Base-by-base conservation (phyloP, 2,797 vertebrate species). In the Paratrypauchen microcephalus region DNA sequence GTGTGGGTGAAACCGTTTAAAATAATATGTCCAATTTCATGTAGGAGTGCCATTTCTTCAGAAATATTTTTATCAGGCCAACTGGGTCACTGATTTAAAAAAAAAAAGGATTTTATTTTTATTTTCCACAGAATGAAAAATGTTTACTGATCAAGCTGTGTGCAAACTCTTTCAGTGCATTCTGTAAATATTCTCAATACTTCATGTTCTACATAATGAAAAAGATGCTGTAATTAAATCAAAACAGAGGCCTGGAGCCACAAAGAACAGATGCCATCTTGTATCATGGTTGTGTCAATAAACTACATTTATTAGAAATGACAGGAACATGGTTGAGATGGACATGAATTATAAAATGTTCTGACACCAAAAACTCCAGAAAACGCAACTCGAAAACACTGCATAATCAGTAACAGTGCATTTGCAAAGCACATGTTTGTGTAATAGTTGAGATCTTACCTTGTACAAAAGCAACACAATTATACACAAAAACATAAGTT, bases 311-410 rank as follows among this genome's bases (percentile, higher is more conserved):
- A 83, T 85, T 68, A 41, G 55, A 80, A 67, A 57, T 79, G 85
- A 84, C 81, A 86, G 80, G 82, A 89, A 80, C 80, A 77, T 32
- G 70, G 56, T 60, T 59, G 65, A 65, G 61, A 72, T 66, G 80
- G 3, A 77, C 82, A 69, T 78, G 72, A 45, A 45, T 62, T 41
- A 6, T 3, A 62, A 45, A 39, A n/a, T 61, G 30, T 61, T 39
- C 18, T 21, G 30, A 36, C 19, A n/a, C 2, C 5, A 4, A 39
- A 61, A 61, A 5, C 30, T 30, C 16, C 24, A 58, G 56, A 57
- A 28, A 57, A 16, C 23, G 28, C 55, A 57, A 24, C 1, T 8
- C 1, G 21, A 55, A 54, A 55, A 55, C 41, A 45, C 6, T 45
- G 4, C 15, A 3, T 45, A 45, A 45, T 45, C 41, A 45, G 41